Percentiles rank a stretch among this genome's conserved stretches.
phyloP scores from a whole-genome alignment of 1,140 invertebrate genomes.

The Heliconius congener region DNA sequence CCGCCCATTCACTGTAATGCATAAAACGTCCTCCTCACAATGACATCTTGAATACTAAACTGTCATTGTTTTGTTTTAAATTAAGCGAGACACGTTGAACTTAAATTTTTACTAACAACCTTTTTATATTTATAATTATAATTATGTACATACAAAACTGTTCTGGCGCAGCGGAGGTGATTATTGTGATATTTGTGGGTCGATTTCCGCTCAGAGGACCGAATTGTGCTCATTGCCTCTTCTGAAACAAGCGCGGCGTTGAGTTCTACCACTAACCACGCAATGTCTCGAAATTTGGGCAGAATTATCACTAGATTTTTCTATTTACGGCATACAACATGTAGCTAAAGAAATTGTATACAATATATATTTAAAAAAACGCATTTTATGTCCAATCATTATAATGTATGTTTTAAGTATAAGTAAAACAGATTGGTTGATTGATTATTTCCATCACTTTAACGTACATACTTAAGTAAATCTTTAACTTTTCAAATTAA shows the following conservation, averaged over 20 bases:
- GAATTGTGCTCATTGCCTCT: not conserved
- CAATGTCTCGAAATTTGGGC: not conserved
- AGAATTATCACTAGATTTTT: too few relatives aligned
- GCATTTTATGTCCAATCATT: too few relatives aligned
- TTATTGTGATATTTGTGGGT: not conserved
- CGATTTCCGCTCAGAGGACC: not conserved
- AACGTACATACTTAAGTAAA: too few relatives aligned
- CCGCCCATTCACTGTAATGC: constrained; percentile 3
- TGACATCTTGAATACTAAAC: constrained; percentile 8
- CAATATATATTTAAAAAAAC: too few relatives aligned
- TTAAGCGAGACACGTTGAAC: not conserved
- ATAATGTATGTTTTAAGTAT: too few relatives aligned
- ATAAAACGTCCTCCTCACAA: not conserved
- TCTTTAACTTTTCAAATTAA: too few relatives aligned
- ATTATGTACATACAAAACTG: not conserved
- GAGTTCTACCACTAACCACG: not conserved
- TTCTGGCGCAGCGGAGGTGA: too few relatives aligned
- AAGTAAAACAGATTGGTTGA: too few relatives aligned
- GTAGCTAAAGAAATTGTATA: too few relatives aligned
- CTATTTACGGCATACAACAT: too few relatives aligned
- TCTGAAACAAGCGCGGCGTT: not conserved
- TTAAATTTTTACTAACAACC: not conserved
- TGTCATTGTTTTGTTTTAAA: constrained; percentile 7
- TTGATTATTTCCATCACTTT: too few relatives aligned
- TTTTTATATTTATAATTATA: constrained; percentile 1